Evolutionary conservation across 2,113 vertebrate species (phyloP).

Genomic region (Macrotis lagotis): DNA sequence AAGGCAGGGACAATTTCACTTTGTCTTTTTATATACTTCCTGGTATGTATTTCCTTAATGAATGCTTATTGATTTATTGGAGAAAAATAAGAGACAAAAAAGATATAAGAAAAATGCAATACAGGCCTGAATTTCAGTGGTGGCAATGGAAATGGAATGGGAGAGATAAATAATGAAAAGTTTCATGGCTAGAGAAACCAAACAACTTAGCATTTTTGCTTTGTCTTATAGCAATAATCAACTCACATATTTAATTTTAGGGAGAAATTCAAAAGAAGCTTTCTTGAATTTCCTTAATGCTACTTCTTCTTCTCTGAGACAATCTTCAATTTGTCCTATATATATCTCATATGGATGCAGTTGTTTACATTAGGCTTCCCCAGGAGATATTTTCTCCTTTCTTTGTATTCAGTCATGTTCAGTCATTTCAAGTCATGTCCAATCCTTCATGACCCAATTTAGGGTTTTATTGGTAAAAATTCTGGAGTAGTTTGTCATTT

Average conservation of each 20-base stretch:
- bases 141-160: background rate
- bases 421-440: too few relatives aligned
- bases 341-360: background rate
- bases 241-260: background rate
- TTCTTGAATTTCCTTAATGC: background rate
- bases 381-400: background rate
- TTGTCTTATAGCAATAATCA: background rate
- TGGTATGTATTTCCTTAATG: background rate
- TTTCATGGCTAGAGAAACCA: background rate
- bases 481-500: background rate
- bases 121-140: background rate
- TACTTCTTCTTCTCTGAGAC: background rate
- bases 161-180: background rate
- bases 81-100: background rate
- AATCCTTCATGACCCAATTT: too few relatives aligned
- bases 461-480: background rate
- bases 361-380: background rate
- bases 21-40: background rate
- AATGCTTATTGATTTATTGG: background rate
- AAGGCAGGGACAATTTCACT: background rate
- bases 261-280: background rate
- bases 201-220: background rate
- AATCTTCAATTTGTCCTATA: background rate
- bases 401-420: background rate
- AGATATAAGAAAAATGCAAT: background rate